Conservation (phyloP, 2,797 vertebrate genomes). For the Myotis planiceps region DNA sequence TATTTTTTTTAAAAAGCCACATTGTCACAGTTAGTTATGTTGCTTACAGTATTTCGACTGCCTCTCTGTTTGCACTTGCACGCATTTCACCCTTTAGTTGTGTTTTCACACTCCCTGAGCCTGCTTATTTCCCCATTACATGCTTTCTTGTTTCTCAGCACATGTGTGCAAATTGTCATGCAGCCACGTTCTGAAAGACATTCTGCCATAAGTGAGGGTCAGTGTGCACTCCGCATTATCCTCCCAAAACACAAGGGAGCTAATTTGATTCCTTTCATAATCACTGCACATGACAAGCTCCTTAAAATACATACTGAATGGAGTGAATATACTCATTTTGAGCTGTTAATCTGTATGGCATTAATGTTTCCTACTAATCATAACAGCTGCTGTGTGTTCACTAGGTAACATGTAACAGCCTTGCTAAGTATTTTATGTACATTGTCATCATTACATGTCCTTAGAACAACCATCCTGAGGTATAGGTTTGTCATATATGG, state of each 20-base stretch:
- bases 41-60: background rate
- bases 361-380: slow-evolving; percentile 54
- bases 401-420: background rate
- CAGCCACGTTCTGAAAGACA: background rate
- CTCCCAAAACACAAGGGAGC: background rate
- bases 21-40: background rate
- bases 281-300: background rate
- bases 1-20: no score
- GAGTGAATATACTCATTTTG: slow-evolving; percentile 39
- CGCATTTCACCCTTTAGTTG: background rate
- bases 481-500: background rate
- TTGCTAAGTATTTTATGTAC: background rate
- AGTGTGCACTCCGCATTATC: background rate
- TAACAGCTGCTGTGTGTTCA: slow-evolving; percentile 35
- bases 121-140: background rate
- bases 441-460: background rate
- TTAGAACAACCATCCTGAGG: background rate
- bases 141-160: background rate
- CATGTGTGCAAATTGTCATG: background rate
- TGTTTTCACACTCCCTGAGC: background rate
- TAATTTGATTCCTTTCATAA: slow-evolving; percentile 44
- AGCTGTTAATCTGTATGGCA: slow-evolving; percentile 33
- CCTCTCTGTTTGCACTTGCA: background rate
- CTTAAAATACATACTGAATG: slow-evolving; percentile 27
- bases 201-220: background rate